These are phyloP conservation scores for Tinamus guttatus DNA, from an alignment of 2,113 vertebrate species.

Conservation along the genomic window DNA sequence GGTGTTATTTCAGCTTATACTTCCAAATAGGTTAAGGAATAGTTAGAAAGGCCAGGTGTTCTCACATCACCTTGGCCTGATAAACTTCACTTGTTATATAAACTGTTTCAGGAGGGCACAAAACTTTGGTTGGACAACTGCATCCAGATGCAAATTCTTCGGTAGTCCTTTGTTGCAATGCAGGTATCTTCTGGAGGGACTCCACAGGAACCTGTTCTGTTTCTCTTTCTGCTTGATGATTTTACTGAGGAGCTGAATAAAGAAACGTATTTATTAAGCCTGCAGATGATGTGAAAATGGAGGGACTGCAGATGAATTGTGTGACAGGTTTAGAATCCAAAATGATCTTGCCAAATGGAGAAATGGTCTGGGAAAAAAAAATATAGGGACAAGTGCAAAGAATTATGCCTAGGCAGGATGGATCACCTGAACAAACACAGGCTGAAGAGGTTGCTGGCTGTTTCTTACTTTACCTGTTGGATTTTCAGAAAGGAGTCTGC, in stretches of 20 bases:
- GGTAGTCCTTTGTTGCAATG: neutral
- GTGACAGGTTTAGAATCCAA: neutral
- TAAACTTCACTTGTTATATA: neutral
- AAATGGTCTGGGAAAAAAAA: neutral
- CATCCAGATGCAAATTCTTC: neutral
- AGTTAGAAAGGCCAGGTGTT: neutral
- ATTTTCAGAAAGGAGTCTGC: neutral
- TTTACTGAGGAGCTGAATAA: neutral
- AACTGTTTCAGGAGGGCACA: neutral
- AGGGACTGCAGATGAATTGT: neutral
- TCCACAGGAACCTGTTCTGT: neutral
- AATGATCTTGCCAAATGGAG: neutral
- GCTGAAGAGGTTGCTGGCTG: neutral
- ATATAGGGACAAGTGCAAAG: neutral
- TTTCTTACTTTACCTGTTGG: neutral
- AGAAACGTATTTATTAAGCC: neutral
- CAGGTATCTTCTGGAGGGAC: neutral
- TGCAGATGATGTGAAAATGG: neutral
- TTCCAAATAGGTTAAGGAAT: neutral
- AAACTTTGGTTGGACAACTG: neutral
- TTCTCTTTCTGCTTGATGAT: neutral
- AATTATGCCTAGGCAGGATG: neutral
- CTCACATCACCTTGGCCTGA: neutral
- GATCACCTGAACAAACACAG: neutral
- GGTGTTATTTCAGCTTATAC: neutral